Evolutionary conservation across 2,113 vertebrate genomes (phyloP).

Genomic region (Rallus limicola): DNA sequence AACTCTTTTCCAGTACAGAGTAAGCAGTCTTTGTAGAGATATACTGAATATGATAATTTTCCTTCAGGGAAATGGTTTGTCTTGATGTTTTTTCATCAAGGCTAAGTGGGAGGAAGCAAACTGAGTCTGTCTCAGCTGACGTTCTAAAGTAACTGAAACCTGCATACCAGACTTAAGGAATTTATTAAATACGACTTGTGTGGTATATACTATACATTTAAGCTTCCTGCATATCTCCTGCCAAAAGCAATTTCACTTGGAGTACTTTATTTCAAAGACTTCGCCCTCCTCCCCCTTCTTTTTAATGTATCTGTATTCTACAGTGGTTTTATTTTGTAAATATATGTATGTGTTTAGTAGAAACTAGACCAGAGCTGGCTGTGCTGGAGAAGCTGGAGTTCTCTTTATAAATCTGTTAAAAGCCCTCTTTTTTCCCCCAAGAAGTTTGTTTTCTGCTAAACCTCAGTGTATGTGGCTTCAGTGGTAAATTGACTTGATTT

Average conservation of each 20-base stretch:
- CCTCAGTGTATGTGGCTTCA: neutral
- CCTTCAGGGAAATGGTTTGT: neutral
- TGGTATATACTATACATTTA: neutral
- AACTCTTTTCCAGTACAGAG: neutral
- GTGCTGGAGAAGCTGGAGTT: neutral
- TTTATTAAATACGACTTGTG: slow-evolving; percentile 39
- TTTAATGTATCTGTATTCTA: neutral
- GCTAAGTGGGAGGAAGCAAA: slow-evolving; percentile 7
- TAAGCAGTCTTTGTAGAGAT: neutral
- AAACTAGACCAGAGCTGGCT: neutral
- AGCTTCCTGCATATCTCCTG: neutral
- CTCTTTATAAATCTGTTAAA: neutral
- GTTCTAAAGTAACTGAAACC: neutral
- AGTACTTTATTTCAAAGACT: neutral
- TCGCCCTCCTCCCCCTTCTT: neutral
- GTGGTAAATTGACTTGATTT: neutral
- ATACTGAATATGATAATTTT: neutral
- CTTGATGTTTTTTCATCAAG: neutral
- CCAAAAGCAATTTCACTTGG: slow-evolving; percentile 9
- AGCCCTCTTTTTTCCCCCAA: neutral
- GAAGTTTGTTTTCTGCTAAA: neutral
- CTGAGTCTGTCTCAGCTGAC: neutral
- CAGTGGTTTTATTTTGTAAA: slow-evolving; percentile 8
- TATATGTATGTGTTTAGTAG: neutral
- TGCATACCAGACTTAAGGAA: slow-evolving; percentile 4